Conservation (phyloP, 2,888 invertebrate species). For the Andricus curvator region DNA sequence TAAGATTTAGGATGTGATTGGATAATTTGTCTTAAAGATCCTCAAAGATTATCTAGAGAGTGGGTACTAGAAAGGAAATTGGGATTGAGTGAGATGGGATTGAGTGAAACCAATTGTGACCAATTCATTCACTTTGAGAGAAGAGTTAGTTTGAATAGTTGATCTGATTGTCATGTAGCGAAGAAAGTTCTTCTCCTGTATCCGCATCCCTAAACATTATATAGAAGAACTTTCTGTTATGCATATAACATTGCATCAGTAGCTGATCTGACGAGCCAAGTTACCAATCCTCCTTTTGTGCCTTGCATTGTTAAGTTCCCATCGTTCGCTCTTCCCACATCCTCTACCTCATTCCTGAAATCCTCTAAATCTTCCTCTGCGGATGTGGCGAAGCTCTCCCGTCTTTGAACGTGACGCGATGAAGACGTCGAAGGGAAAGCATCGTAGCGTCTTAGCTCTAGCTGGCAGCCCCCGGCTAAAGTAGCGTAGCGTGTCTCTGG, state of each 20-base stretch:
- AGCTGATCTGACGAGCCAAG: not conserved
- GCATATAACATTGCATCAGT: not conserved
- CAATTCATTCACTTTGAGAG: slow-evolving; percentile 18
- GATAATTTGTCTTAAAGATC: slow-evolving; percentile 7
- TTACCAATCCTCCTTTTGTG: not conserved
- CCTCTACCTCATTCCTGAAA: slow-evolving; percentile 14
- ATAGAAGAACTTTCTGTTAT: not conserved
- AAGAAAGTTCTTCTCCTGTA: not conserved
- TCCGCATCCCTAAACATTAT: not conserved
- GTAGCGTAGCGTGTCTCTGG: slow-evolving; percentile 54
- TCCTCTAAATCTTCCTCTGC: slow-evolving; percentile 23
- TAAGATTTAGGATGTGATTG: not conserved
- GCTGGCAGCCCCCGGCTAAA: slow-evolving; percentile 55
- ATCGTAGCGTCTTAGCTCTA: slow-evolving; percentile 27
- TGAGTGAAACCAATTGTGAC: slow-evolving; percentile 19
- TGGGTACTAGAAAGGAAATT: slow-evolving; percentile 5
- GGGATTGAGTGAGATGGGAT: not conserved
- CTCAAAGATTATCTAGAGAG: slow-evolving; percentile 2
- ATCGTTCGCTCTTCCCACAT: slow-evolving; percentile 11
- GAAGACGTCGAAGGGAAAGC: slow-evolving; percentile 19
- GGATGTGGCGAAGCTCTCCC: slow-evolving; percentile 20
- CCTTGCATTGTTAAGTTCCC: not conserved
- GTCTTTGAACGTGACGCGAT: slow-evolving; percentile 25
- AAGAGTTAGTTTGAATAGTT: not conserved
- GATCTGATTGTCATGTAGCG: not conserved